Evolutionary conservation across 2,113 vertebrate species (phyloP), one percentile per base, ranked within the genome.

Genomic region (Urocitellus parryii): DNA sequence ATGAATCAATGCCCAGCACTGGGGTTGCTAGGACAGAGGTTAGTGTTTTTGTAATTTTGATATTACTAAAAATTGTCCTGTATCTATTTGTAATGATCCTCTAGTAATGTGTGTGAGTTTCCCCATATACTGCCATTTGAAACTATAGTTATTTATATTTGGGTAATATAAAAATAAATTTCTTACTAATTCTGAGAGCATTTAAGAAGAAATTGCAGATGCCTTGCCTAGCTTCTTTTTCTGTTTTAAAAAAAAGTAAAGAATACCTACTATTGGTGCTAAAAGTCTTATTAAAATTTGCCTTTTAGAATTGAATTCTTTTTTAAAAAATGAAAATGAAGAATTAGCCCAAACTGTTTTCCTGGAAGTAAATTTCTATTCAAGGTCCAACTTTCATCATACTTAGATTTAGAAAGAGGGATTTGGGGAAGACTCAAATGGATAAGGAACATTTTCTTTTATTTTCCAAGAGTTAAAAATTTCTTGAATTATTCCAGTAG

Each of bases 181-280:
- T 82, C 88, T 82, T 92, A 65, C n/a, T 65, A 58, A 73, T 92
- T 80, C 81, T 81, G 70, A 73, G 53, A 83, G 37, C 61, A 27
- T 92, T 96, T 70, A 90, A 87, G 24, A 76, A 63, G 70, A 93
- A 82, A 93, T 91, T 27, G 91, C 51, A 89, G 81, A 76, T 91
- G 53, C 22, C 77, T 95, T 93, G 29, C 39, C 90, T 95, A 70
- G 70, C 37, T 92, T 90, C 6, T 48, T 81, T 74, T 90, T 87
- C 37, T 24, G 32, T 70, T 91, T 25, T 17, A 76, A 81, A 14
- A 9, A 85, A 85, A 20, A 9, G 8, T 37, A 73, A 37, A 22
- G 5, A 42, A 42, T 70, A 25, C 20, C 1, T 85, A 73, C 53
- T 70, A 51, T n/a, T 79, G 34, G 70, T 96, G 22, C 86, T 84